These are phyloP conservation scores for Hemichromis elongatus DNA, from an alignment of 2,113 vertebrate genomes.

Conservation along the genomic window DNA sequence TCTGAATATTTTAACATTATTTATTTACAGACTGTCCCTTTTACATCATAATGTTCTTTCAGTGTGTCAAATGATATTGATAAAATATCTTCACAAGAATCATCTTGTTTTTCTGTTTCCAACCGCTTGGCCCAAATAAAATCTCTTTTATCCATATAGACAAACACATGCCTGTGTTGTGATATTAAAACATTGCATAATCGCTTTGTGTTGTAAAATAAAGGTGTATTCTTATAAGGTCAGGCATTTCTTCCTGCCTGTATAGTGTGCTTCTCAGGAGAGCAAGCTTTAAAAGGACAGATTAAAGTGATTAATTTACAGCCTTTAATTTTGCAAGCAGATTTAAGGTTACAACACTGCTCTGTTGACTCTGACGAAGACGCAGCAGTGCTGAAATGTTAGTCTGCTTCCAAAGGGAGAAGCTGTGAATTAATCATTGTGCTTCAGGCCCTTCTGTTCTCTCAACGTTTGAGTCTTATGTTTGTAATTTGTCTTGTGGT, in stretches of 20 bases:
- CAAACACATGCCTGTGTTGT: background rate
- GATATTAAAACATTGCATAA: background rate
- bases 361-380: background rate
- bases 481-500: background rate
- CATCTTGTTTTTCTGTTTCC: background rate
- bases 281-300: background rate
- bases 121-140: background rate
- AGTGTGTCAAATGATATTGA: background rate
- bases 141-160: background rate
- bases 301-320: background rate
- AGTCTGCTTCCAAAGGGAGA: background rate
- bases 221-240: background rate
- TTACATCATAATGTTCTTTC: background rate
- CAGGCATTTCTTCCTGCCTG: background rate
- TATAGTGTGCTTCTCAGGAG: background rate
- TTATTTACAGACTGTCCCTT: background rate
- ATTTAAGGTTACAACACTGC: background rate
- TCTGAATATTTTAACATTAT: background rate
- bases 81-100: background rate
- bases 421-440: background rate
- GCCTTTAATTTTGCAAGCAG: background rate
- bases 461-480: background rate
- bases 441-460: background rate
- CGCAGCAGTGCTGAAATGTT: background rate
- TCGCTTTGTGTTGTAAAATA: background rate